Evolutionary conservation across 2,797 vertebrate genomes (phyloP), one percentile per base, ranked within the genome.

Genomic region (Caiman crocodilus): DNA sequence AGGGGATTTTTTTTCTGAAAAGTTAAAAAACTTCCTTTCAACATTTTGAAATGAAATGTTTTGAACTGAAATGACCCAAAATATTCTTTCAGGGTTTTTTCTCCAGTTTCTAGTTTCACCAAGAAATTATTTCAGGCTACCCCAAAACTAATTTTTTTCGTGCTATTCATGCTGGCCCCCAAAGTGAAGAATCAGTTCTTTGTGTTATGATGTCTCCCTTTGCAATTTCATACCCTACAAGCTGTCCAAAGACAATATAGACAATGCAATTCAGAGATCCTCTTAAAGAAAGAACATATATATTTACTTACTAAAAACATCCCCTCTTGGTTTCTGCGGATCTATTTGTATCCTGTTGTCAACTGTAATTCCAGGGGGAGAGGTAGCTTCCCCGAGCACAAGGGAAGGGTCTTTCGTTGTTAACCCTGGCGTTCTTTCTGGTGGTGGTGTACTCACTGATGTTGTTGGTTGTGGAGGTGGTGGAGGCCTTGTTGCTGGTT

Each of bases 221-320:
- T 85, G 25, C 74, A 85, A 7, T 75, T 84, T 92, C 18, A 15
- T 14, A 18, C 25, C 32, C 80, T 55, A 69, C 3, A 64, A 94
- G 60, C 73, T 35, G 82, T 2, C 16, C 82, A 77, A 84, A 88
- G 26, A 14, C 1, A 32, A 7, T 89, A 28, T 21, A 60, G 21
- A 30, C 1, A 75, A 60, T 2, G 2, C 42, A 42, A 77, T 5
- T 64, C 78, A 80, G 25, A 84, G 20, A 26, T 67, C 67, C 26
- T 21, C 60, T 21, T 75, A n/a, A 76, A 1, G 1, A 84, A 91
- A 65, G 6, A 9, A 23, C 20, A 75, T 5, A 13, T 15, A 74
- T 32, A 30, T 61, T 55, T 76, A 98, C 99, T 99, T 98, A 99
- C 99, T 99, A 97, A 99, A 99, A 35, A 99, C 99, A 30, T 99